These are phyloP conservation scores for Pocillopora meandrina DNA, from an alignment of 92 coral and sea anemone genomes.

Conservation along the genomic window DNA sequence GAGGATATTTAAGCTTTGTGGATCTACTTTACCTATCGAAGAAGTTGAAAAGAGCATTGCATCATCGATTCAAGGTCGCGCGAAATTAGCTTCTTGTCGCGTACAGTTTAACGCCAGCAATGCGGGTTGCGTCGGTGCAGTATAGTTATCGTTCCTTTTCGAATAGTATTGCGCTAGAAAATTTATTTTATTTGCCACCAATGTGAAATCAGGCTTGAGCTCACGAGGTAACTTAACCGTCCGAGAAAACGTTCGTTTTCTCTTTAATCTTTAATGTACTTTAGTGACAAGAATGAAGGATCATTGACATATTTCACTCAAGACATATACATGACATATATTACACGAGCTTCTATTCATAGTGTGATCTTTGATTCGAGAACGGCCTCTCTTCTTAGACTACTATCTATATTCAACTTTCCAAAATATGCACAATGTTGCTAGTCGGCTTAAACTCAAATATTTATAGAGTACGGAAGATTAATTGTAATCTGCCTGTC, in stretches of 20 bases:
- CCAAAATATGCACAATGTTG: too few relatives aligned
- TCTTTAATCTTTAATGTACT: constrained; percentile 8
- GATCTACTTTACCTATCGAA: background rate
- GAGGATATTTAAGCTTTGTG: background rate
- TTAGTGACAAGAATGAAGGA: background rate
- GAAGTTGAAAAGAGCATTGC: background rate
- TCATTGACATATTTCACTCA: background rate
- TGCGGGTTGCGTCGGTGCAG: too few relatives aligned
- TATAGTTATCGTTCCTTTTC: background rate
- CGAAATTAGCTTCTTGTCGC: background rate
- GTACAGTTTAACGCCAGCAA: background rate
- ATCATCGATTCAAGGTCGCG: background rate
- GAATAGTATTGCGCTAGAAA: background rate
- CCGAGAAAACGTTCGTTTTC: background rate
- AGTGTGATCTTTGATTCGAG: background rate
- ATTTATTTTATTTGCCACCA: background rate
- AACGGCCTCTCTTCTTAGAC: background rate
- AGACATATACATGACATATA: background rate
- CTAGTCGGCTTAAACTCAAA: too few relatives aligned
- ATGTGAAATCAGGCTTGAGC: background rate
- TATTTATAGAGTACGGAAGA: too few relatives aligned
- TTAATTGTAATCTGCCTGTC: too few relatives aligned
- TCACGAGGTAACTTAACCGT: background rate
- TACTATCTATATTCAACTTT: too few relatives aligned
- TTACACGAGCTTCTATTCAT: background rate